phyloP scores from a whole-genome alignment of 1,140 invertebrate species.

The Probaryconus sp. region DNA sequence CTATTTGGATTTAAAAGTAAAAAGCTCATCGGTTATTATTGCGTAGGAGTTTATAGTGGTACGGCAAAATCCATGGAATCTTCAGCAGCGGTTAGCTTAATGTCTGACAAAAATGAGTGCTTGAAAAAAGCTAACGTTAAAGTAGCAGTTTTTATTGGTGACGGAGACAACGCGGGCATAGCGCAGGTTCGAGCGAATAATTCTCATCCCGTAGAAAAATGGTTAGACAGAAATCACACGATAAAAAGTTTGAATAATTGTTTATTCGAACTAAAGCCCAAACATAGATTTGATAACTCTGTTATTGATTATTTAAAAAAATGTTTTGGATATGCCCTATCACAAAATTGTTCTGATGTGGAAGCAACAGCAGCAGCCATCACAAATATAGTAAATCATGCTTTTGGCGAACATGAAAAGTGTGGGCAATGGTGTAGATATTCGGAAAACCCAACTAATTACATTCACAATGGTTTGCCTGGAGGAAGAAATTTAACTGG shows the following conservation, averaged over 20 bases:
- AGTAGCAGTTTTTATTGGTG: slow-evolving; percentile 2
- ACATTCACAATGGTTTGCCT: slow-evolving; percentile 20
- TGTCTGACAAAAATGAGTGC: slow-evolving; percentile 1
- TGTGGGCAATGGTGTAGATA: slow-evolving; percentile 15
- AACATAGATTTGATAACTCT: slow-evolving; percentile 12
- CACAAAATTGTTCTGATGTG: background rate
- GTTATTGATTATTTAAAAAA: slow-evolving; percentile 24
- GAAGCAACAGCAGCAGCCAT: background rate
- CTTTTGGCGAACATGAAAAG: slow-evolving; percentile 15
- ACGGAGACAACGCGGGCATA: slow-evolving; percentile 6
- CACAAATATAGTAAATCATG: background rate
- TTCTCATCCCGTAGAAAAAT: slow-evolving; percentile 6
- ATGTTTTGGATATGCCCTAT: slow-evolving; percentile 11
- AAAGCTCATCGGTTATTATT: slow-evolving; percentile 7
- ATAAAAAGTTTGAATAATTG: slow-evolving; percentile 15
- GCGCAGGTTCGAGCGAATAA: slow-evolving; percentile 15
- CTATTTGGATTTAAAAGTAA: slow-evolving; percentile 1
- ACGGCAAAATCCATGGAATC: slow-evolving; percentile 19
- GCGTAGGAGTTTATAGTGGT: background rate
- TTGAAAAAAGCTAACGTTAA: slow-evolving; percentile 1
- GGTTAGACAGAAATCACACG: background rate
- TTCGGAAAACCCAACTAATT: slow-evolving; percentile 5
- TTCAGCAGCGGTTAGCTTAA: background rate
- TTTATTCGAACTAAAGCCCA: slow-evolving; percentile 3
- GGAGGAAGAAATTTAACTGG: slow-evolving; percentile 16